Evolutionary conservation across 2,888 invertebrate species (phyloP), one percentile per base, ranked within the genome.

Genomic region (Agrochola litura): DNA sequence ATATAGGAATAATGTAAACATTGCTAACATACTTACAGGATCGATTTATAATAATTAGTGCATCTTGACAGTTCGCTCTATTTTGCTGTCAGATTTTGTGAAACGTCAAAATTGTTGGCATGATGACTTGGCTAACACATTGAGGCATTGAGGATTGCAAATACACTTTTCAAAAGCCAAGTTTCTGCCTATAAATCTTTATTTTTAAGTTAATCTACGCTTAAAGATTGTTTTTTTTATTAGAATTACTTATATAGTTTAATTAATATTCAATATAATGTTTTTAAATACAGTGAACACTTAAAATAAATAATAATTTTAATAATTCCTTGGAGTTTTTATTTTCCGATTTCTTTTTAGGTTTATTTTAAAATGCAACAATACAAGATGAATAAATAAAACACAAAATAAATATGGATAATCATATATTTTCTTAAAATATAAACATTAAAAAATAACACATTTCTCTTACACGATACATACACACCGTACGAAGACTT

Each of bases 341-440:
- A 52, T 22, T 52, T 52, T 52, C 52, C 8, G 52, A 52, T 22
- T 52, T 8, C 8, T 22, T 22, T 6, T 19, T 22, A 9, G 19
- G 0, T 9, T 52, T 52, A 9, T 52, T 52, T 22, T 9, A 41
- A 9, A 25, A 56, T 14, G 19, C 41, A 56, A 25, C 19, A 41
- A 14, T 43, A 54, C 19, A 68, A 4, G 19, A 4, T 22, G n/a
- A 10, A 74, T n/a, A 76, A 86, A 80, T 66, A 46, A 85, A 83
- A 82, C 52, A 69, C 64, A n/a, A 56, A 68, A 76, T 64, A 73
- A 78, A 68, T 84, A 78, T 76, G 83, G 76, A 77, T 81, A 89
- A 82, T 89, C 75, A 82, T 89, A 85, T 87, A 89, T 83, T 89
- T 87, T 83, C 86, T 85, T 89, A 87, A 73, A 86, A 85, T 82